Evolutionary conservation across 2,888 invertebrate species (phyloP).

Genomic region (Xestia ashworthii): DNA sequence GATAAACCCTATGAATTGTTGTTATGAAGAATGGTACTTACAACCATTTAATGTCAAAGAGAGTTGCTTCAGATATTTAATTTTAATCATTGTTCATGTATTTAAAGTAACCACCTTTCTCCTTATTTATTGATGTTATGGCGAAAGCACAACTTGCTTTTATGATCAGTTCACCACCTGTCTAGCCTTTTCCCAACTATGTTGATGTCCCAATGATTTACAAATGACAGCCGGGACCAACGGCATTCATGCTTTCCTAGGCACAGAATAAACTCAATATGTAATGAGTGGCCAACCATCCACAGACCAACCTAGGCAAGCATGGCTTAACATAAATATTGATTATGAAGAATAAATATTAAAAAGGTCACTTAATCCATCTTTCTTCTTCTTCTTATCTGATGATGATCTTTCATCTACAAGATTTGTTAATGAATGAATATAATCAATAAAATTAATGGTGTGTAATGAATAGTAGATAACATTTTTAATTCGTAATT

Average conservation of each 20-base stretch:
- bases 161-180: background rate
- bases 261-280: background rate
- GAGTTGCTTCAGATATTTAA: background rate
- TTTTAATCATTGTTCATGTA: no score
- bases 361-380: background rate
- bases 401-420: background rate
- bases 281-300: background rate
- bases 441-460: background rate
- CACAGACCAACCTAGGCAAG: background rate
- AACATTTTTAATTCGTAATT: background rate
- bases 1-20: background rate
- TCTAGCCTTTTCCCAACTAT: background rate
- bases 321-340: background rate
- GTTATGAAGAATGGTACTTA: background rate
- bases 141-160: background rate
- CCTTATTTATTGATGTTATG: background rate
- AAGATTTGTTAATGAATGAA: background rate
- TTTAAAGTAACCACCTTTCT: no score
- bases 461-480: background rate
- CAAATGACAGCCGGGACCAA: no score
- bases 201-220: no score
- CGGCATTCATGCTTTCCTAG: no score
- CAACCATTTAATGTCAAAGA: background rate
- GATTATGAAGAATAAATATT: background rate
- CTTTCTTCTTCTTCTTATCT: no score